Evolutionary conservation across 1,140 invertebrate species (phyloP).

Genomic region (Bombus terrestris): DNA sequence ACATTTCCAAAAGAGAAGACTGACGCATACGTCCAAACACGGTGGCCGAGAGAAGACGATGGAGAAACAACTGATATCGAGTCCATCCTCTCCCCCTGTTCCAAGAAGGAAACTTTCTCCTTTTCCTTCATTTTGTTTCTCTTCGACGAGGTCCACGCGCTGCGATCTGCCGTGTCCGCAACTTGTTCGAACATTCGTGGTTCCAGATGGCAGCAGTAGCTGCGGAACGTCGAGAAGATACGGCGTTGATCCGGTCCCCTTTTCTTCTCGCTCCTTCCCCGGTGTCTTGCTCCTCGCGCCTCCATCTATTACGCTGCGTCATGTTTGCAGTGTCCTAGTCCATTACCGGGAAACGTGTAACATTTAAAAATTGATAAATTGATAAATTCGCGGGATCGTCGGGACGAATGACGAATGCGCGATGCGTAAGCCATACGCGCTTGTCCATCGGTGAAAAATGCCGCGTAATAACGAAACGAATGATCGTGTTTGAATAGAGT

Average conservation of each 20-base stretch:
- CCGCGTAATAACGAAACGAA: constrained; percentile 30
- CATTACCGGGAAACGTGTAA: not conserved
- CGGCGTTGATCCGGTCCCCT: not conserved
- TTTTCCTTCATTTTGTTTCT: constrained; percentile 39
- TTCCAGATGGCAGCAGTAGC: constrained; percentile 73
- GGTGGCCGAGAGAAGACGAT: constrained; percentile 55
- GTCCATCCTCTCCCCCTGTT: constrained; percentile 54
- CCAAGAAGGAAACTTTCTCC: constrained; percentile 15
- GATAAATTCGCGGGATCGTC: constrained; percentile 24
- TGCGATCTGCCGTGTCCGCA: not conserved
- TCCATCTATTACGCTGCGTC: not conserved
- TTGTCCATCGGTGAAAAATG: not conserved
- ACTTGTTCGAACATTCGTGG: constrained; percentile 18
- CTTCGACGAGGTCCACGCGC: not conserved
- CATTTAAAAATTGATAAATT: constrained; percentile 6
- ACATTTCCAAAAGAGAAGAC: constrained; percentile 63
- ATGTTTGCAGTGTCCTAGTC: not conserved
- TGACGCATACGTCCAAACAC: constrained; percentile 56
- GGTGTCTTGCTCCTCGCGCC: not conserved
- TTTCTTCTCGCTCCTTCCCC: too few relatives aligned
- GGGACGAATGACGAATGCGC: not conserved
- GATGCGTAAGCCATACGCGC: not conserved
- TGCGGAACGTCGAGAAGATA: constrained; percentile 19
- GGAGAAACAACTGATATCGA: constrained; percentile 65
- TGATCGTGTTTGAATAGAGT: constrained; percentile 29